Evolutionary conservation across 2,113 vertebrate species (phyloP).

Genomic region (Acanthochromis polyacanthus): DNA sequence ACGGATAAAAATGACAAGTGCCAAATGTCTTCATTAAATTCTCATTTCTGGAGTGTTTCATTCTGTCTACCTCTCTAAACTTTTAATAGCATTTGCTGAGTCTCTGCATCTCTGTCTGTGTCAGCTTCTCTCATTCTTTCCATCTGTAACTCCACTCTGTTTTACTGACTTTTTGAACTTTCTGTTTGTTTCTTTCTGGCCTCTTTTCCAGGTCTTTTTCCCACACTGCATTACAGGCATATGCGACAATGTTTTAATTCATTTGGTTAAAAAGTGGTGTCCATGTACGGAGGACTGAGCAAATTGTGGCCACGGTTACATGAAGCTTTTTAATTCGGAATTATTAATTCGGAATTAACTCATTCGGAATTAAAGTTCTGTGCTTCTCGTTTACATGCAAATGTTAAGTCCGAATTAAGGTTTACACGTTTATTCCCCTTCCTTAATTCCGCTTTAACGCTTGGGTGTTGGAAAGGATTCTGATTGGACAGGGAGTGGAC

Average conservation of each 20-base stretch:
- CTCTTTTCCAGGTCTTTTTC: background rate
- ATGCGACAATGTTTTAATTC: background rate
- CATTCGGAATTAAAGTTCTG: too few species aligned
- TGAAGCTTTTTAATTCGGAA: too few species aligned
- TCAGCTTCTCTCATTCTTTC: constrained; percentile 27
- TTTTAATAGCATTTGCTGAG: constrained; percentile 53
- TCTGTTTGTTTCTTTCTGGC: background rate
- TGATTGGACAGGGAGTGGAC: too few species aligned
- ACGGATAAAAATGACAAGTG: constrained; percentile 56
- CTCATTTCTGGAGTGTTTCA: constrained; percentile 58
- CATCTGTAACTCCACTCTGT: constrained; percentile 17
- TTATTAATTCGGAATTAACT: too few species aligned
- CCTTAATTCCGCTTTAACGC: too few species aligned
- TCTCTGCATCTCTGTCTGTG: constrained; percentile 33
- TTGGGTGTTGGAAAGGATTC: too few species aligned
- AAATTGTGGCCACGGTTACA: too few species aligned
- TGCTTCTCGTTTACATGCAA: too few species aligned
- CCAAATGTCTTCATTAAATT: constrained; percentile 72
- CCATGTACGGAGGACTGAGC: background rate
- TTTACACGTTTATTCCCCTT: too few species aligned
- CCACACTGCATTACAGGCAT: background rate
- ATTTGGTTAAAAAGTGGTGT: background rate
- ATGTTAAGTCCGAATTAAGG: too few species aligned
- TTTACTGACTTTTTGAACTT: constrained; percentile 36
- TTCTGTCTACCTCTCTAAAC: constrained; percentile 60